Conservation (phyloP, 2,888 invertebrate species). For the Sarcophaga subvicina region DNA sequence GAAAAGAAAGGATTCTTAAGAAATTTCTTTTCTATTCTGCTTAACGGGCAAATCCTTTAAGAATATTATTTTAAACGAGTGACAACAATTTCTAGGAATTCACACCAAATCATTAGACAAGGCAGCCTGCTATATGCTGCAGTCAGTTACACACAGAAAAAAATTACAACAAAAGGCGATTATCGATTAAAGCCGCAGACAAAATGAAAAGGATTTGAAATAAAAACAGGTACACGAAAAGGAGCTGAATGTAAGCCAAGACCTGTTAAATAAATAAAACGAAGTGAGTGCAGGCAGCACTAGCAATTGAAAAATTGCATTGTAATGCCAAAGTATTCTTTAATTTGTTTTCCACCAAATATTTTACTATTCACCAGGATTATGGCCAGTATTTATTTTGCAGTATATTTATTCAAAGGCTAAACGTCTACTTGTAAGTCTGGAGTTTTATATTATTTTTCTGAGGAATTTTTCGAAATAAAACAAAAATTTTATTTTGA, state of each 20-base stretch:
- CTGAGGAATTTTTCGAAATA: slow-evolving; percentile 44
- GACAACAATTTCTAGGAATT: slow-evolving; percentile 39
- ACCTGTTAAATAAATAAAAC: neutral
- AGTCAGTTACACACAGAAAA: neutral
- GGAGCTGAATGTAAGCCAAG: no score
- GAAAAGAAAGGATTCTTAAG: slow-evolving; percentile 14
- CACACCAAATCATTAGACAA: slow-evolving; percentile 26
- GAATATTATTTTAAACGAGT: slow-evolving; percentile 52
- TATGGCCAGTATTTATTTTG: no score
- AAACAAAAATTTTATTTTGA: slow-evolving; percentile 54
- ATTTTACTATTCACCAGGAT: no score
- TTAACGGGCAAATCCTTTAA: slow-evolving; percentile 13
- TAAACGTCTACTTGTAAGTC: neutral
- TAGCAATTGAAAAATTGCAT: neutral
- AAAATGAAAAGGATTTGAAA: slow-evolving; percentile 51
- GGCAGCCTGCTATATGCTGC: neutral
- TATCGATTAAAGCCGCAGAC: slow-evolving; percentile 78
- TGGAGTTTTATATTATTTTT: slow-evolving; percentile 11
- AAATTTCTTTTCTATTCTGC: neutral
- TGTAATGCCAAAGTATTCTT: slow-evolving; percentile 9
- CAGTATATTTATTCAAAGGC: no score
- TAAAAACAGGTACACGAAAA: neutral
- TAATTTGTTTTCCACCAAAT: neutral
- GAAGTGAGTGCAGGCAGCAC: slow-evolving; percentile 65
- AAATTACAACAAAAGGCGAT: slow-evolving; percentile 68